Conservation (phyloP, 2,888 invertebrate genomes). For the Diogma glabrata region DNA sequence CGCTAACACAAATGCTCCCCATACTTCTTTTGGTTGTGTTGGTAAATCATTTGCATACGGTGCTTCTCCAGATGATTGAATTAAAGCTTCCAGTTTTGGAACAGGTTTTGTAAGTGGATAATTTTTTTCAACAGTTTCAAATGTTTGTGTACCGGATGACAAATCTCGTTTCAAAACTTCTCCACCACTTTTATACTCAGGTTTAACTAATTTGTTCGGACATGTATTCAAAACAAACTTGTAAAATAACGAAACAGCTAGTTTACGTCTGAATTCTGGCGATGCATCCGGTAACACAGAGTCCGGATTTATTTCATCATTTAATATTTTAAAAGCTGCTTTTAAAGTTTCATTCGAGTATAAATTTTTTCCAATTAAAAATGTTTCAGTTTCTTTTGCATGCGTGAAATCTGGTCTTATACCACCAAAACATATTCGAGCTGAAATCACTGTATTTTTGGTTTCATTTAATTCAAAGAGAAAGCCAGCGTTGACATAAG, state of each 20-base stretch:
- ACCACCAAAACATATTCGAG: slow-evolving; percentile 46
- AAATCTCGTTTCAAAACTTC: slow-evolving; percentile 39
- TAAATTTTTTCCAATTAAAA: slow-evolving; percentile 36
- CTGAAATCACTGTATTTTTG: slow-evolving; percentile 20
- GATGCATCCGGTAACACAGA: slow-evolving; percentile 48
- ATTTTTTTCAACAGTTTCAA: slow-evolving; percentile 42
- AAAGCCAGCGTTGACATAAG: slow-evolving; percentile 66
- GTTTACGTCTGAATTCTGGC: slow-evolving; percentile 52
- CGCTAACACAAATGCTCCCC: slow-evolving; percentile 56
- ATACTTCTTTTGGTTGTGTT: slow-evolving; percentile 33
- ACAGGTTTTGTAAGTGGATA: slow-evolving; percentile 55
- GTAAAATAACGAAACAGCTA: slow-evolving; percentile 44
- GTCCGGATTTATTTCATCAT: slow-evolving; percentile 45
- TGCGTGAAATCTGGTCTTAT: slow-evolving; percentile 38
- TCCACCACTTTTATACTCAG: slow-evolving; percentile 38
- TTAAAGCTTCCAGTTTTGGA: slow-evolving; percentile 46
- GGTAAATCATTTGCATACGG: slow-evolving; percentile 38
- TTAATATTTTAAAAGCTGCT: slow-evolving; percentile 38
- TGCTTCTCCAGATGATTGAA: slow-evolving; percentile 42
- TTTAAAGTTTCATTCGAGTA: slow-evolving; percentile 37
- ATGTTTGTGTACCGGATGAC: slow-evolving; percentile 48
- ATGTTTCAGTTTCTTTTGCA: slow-evolving; percentile 42
- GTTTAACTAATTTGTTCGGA: slow-evolving; percentile 31
- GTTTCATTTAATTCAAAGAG: slow-evolving; percentile 40
- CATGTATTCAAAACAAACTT: slow-evolving; percentile 39